A percentile compares a stretch with the other conserved stretches of the same genome.
These are phyloP conservation scores for Platypus cylindrus DNA, from an alignment of 2,888 invertebrate genomes.

Conservation along the genomic window DNA sequence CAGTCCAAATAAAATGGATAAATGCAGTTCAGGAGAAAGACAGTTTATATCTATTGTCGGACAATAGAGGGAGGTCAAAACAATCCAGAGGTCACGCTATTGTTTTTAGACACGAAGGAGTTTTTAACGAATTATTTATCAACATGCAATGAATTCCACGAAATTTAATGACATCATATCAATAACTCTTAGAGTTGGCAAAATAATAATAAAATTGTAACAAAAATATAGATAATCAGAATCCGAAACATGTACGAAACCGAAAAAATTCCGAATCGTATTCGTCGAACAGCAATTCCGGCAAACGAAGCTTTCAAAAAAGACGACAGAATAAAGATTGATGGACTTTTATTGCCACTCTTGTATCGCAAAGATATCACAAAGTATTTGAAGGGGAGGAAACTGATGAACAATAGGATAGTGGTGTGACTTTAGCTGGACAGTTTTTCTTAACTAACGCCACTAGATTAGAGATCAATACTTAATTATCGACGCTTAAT, in stretches of 20 bases:
- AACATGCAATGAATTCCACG: too few species aligned
- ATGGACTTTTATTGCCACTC: constrained; percentile 14
- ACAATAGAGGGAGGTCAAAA: constrained; percentile 27
- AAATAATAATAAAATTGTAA: too few species aligned
- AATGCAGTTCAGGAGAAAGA: too few species aligned
- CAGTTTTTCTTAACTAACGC: constrained; percentile 22
- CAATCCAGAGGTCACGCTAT: constrained; percentile 35
- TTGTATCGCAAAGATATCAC: constrained; percentile 13
- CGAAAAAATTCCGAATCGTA: constrained; percentile 11
- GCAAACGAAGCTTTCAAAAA: constrained; percentile 9
- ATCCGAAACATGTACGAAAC: constrained; percentile 8
- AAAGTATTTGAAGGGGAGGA: constrained; percentile 16
- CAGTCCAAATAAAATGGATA: too few species aligned
- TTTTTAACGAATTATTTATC: too few species aligned
- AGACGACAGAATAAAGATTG: constrained; percentile 16
- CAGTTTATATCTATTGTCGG: constrained; percentile 30
- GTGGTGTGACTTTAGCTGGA: constrained; percentile 18
- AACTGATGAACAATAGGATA: constrained; percentile 21
- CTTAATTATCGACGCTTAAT: constrained; percentile 37
- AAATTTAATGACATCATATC: too few species aligned
- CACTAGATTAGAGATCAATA: constrained; percentile 35
- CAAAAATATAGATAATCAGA: too few species aligned
- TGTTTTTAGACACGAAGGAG: too few species aligned
- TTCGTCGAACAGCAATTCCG: too few species aligned
- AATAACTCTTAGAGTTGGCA: too few species aligned